phyloP scores from a whole-genome alignment of 2,888 invertebrate genomes.

The Leuctra nigra region DNA sequence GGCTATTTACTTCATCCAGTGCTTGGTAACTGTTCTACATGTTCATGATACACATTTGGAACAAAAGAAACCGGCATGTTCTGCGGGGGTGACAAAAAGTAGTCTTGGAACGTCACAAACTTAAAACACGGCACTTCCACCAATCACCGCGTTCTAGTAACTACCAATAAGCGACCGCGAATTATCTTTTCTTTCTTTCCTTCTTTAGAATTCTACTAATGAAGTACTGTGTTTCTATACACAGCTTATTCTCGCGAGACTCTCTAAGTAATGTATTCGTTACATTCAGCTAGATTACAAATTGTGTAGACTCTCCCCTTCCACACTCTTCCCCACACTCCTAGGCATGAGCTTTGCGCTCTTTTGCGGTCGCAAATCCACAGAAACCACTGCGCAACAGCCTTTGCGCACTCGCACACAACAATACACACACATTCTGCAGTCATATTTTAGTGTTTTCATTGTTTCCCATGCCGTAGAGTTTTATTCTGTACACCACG shows the following conservation, averaged over 20 bases:
- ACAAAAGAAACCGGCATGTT: too few species aligned
- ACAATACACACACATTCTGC: not conserved
- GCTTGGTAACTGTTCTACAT: too few species aligned
- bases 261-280: not conserved
- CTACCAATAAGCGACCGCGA: not conserved
- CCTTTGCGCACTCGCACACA: not conserved
- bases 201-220: not conserved
- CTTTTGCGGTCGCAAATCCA: not conserved
- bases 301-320: not conserved
- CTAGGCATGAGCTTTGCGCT: too few species aligned
- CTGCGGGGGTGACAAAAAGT: too few species aligned
- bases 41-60: too few species aligned
- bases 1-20: too few species aligned
- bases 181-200: not conserved
- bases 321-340: too few species aligned
- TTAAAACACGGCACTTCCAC: not conserved
- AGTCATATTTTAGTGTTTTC: slow-evolving; percentile 3
- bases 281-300: not conserved
- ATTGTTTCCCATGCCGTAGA: not conserved
- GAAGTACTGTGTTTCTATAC: not conserved
- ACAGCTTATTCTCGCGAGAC: too few species aligned
- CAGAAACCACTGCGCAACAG: too few species aligned
- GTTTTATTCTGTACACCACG: not conserved
- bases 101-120: too few species aligned
- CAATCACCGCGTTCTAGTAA: not conserved